Evolutionary conservation across 2,113 vertebrate species (phyloP).

Genomic region (Anas platyrhynchos): DNA sequence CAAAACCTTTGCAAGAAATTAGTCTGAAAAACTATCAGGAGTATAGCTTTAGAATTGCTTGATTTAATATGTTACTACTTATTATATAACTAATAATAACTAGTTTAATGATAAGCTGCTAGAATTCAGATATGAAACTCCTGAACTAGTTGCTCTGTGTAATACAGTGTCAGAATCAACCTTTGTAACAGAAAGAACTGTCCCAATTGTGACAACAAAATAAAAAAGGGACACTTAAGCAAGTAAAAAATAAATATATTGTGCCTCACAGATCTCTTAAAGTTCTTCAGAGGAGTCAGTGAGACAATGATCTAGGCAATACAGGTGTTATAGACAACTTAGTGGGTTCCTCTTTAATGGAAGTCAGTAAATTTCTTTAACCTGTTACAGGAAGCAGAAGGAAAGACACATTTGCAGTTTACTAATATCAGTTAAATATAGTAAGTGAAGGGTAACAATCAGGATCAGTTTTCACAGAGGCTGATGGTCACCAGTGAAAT

Average conservation of each 20-base stretch:
- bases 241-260: not conserved
- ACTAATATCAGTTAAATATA: not conserved
- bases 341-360: not conserved
- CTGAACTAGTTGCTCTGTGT: not conserved
- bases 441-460: not conserved
- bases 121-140: not conserved
- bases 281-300: not conserved
- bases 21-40: not conserved
- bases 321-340: not conserved
- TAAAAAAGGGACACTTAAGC: not conserved
- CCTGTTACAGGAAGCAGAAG: not conserved
- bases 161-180: not conserved
- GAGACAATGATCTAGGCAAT: not conserved
- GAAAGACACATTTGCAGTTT: not conserved
- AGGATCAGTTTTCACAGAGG: too few species aligned
- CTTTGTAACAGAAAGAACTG: not conserved
- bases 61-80: not conserved
- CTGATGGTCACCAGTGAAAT: not conserved
- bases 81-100: too few species aligned
- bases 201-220: not conserved
- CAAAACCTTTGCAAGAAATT: not conserved
- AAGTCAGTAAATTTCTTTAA: not conserved
- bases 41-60: not conserved
- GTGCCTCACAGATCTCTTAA: not conserved
- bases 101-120: not conserved